phyloP scores from a whole-genome alignment of 2,113 vertebrate species.

The Chionodraco myersi region DNA sequence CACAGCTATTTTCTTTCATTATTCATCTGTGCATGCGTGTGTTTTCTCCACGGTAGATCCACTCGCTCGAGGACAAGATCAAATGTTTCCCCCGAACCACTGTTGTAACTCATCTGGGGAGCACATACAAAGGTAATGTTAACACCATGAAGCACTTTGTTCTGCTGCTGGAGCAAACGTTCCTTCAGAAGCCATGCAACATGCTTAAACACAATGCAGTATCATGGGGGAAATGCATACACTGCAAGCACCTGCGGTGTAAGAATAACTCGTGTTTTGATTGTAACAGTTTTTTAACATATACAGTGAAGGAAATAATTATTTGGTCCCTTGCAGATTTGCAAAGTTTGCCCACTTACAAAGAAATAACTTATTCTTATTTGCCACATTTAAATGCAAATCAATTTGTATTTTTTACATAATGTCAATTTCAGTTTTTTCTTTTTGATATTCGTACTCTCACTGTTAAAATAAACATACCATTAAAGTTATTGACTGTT shows the following conservation, averaged over 20 bases:
- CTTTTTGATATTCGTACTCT: too few species aligned
- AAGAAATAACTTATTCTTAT: too few species aligned
- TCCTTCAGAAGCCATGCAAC: conserved; percentile 2
- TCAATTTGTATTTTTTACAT: too few species aligned
- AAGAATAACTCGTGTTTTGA: too few species aligned
- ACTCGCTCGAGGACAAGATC: conserved; percentile 91
- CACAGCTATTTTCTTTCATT: neutral
- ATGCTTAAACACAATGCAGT: neutral
- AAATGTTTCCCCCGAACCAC: conserved; percentile 87
- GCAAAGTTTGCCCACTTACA: too few species aligned
- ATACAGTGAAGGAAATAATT: too few species aligned
- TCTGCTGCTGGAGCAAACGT: conserved; percentile 42
- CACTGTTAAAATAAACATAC: too few species aligned
- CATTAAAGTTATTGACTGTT: too few species aligned
- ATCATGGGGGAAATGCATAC: neutral
- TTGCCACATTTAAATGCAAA: too few species aligned
- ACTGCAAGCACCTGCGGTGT: neutral
- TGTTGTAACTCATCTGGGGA: conserved; percentile 86
- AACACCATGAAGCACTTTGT: conserved; percentile 57
- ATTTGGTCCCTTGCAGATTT: too few species aligned
- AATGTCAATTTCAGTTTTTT: too few species aligned
- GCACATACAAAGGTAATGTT: conserved; percentile 86
- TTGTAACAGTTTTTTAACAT: neutral
- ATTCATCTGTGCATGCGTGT: conserved; percentile 55
- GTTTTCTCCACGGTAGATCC: conserved; percentile 73